Evolutionary conservation across 2,888 invertebrate genomes (phyloP), one percentile per base, ranked within the genome.

Genomic region (Stramonita haemastoma): DNA sequence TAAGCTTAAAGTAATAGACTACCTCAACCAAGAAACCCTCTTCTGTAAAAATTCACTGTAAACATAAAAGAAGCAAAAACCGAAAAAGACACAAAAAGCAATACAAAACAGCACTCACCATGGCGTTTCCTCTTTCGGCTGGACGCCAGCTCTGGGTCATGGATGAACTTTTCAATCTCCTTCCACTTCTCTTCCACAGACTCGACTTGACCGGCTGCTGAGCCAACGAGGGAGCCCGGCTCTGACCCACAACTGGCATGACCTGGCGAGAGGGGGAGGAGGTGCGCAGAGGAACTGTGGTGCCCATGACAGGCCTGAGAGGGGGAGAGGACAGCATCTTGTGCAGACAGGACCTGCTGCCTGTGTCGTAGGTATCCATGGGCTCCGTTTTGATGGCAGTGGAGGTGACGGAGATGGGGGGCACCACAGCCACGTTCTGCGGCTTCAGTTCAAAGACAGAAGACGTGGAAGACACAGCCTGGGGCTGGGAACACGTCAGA

Each of bases 141-240:
- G 11, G 84, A 2, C 2, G 89, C 85, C 11, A 91, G 79, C 29
- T 90, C 91, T 17, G 91, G 91, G 17, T 91, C 91, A 86, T 94
- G 92, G 26, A 95, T 91, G 89, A 94, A 93, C 88, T 94, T 91
- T 87, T 94, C 93, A 60, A 95, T 94, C 89, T 94, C 94, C 89
- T 94, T 93, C 95, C 95, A 95, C 86, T 94, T 95, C 70, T 92
- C 92, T 86, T 94, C 94, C 91, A 93, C 91, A 13, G 91, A 92
- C 70, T 90, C 90, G 8, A 85, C 29, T 87, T 89, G 66, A 89
- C 56, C 46, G 81, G 46, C 60, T 66, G 81, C 83, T 89, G 84
- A 22, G 26, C 79, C 5, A 85, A 77, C n/a, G 89, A 84, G 1
- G 89, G 85, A 11, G 89, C 85, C 17, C 89, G 84, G 26, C 60